phyloP scores from a whole-genome alignment of 1,140 invertebrate genomes.

The Zaprionus nigranus region DNA sequence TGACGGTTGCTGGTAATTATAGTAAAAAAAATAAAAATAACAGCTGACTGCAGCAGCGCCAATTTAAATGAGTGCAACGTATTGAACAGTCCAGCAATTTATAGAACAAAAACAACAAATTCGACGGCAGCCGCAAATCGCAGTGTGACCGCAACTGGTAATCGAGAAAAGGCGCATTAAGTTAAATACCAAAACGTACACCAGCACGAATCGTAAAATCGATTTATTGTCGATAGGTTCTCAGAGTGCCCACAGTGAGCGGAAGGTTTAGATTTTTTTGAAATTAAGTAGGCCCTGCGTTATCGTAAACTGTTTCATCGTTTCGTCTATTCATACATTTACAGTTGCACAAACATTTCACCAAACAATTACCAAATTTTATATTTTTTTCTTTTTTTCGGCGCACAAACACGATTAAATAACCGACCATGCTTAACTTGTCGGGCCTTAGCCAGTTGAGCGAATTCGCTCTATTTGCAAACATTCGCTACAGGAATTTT shows the following conservation, averaged over 20 bases:
- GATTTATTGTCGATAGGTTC: background rate
- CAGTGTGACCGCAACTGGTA: background rate
- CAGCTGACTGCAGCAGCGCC: constrained; percentile 6
- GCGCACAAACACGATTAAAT: background rate
- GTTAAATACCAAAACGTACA: background rate
- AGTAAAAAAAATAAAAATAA: background rate
- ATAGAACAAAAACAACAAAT: constrained; percentile 52
- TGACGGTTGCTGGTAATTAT: background rate
- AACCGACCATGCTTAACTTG: constrained; percentile 1
- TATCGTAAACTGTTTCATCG: background rate
- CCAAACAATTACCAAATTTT: constrained; percentile 2
- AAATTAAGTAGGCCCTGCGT: background rate
- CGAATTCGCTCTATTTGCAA: background rate
- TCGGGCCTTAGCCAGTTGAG: background rate
- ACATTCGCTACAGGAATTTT: background rate
- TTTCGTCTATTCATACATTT: background rate
- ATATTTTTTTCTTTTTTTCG: background rate
- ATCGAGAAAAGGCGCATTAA: background rate
- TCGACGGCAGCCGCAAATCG: background rate
- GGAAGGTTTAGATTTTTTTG: background rate
- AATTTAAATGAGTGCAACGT: constrained; percentile 34
- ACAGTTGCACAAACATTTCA: background rate
- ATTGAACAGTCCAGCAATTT: constrained; percentile 61
- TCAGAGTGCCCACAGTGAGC: background rate
- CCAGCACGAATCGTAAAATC: background rate